A percentile compares a stretch with the other conserved stretches of the same genome.
These are phyloP conservation scores for Upupa epops DNA, from an alignment of 2,113 vertebrate species.

Conservation along the genomic window DNA sequence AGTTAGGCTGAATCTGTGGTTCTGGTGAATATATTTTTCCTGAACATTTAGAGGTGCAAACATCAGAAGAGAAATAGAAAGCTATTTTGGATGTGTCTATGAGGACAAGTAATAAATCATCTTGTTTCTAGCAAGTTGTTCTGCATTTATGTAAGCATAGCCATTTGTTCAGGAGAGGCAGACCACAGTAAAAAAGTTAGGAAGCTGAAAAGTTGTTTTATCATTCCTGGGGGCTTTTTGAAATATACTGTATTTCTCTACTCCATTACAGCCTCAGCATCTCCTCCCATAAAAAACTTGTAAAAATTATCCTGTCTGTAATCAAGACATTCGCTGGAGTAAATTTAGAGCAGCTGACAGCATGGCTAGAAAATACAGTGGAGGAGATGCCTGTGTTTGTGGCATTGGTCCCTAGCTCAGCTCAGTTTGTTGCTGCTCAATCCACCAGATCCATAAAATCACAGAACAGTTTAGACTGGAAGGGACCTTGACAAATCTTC, in stretches of 20 bases:
- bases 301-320: not conserved
- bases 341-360: not conserved
- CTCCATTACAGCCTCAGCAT: not conserved
- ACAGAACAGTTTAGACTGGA: too few relatives aligned
- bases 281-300: not conserved
- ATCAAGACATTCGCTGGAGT: not conserved
- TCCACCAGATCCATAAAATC: accelerated
- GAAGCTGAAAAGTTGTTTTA: not conserved
- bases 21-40: not conserved
- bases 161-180: not conserved
- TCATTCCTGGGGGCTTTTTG: not conserved
- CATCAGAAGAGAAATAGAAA: not conserved
- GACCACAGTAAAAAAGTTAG: not conserved
- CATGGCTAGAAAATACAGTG: accelerated
- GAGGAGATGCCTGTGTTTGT: not conserved
- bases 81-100: not conserved
- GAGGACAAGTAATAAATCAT: not conserved
- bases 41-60: not conserved
- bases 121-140: not conserved
- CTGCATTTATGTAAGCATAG: not conserved
- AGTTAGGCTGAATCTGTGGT: not conserved
- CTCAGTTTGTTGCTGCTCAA: not conserved
- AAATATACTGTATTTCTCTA: not conserved
- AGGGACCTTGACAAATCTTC: too few relatives aligned
- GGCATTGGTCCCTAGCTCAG: not conserved